Evolutionary conservation across 2,888 invertebrate species (phyloP), one percentile per base, ranked within the genome.

Genomic region (Caenorhabditis panamensis): DNA sequence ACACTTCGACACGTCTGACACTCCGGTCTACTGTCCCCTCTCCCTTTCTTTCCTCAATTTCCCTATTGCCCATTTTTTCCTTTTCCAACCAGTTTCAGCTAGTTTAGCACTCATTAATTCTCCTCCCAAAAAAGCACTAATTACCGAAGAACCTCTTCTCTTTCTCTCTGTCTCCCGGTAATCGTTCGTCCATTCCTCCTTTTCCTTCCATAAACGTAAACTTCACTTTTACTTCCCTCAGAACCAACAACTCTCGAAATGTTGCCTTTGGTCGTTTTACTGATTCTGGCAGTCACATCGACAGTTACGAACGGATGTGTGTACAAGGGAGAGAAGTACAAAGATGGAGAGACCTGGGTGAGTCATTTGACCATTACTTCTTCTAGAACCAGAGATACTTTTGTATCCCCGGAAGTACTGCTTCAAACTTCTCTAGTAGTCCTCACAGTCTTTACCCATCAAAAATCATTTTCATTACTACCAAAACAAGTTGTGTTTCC

Each of bases 311-410:
- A 56, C 44, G 76, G 71, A 62, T 86, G 86, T 59, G 69, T 83
- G 20, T 82, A 84, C 66, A 84, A 84, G 56, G 80, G 79, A 53
- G 72, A 84, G 41, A 78, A 82, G 44, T 82, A 82, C 59, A 78
- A 81, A 28, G 76, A 85, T 58, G 84, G 82, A 51, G 86, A 84
- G 47, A 86, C 86, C 36, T 86, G 84, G 84, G 86, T 86, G 24
- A 71, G 82, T 80, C 28, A 13, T 41, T 41, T 41, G 41, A 13
- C 41, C 41, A 11, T 41, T 41, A 31, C 31, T 31, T 31, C n/a
- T n/a, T n/a, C n/a, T n/a, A n/a, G n/a, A n/a, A n/a, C n/a, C n/a
- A n/a, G n/a, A n/a, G n/a, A n/a, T n/a, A n/a, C n/a, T n/a, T n/a
- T n/a, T n/a, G n/a, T n/a, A n/a, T n/a, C n/a, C n/a, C n/a, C n/a